These are phyloP conservation scores for Brachionichthys hirsutus DNA, from an alignment of 2,113 vertebrate genomes.

Conservation along the genomic window DNA sequence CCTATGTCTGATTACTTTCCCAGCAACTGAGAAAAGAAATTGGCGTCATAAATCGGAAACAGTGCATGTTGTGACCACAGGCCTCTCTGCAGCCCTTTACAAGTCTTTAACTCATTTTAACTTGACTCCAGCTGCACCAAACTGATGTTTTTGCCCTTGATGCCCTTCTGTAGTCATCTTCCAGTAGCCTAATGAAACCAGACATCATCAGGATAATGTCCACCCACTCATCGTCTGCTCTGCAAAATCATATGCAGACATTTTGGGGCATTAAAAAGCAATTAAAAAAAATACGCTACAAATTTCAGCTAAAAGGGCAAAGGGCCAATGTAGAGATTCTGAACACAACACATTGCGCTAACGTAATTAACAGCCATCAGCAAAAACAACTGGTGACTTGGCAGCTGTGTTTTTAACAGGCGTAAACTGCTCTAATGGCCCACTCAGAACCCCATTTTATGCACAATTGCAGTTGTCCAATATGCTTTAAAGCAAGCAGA, in stretches of 20 bases:
- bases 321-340: background rate
- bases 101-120: background rate
- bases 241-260: conserved; percentile 9
- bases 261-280: conserved; percentile 9
- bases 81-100: background rate
- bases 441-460: too few species aligned
- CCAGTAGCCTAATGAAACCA: conserved; percentile 22
- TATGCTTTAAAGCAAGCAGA: too few species aligned
- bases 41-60: background rate
- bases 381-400: background rate
- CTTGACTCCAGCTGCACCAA: background rate
- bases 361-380: conserved; percentile 19
- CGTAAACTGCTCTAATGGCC: conserved; percentile 2
- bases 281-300: conserved; percentile 3
- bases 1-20: background rate
- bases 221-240: conserved; percentile 33
- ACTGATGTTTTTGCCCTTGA: conserved; percentile 10
- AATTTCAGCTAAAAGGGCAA: background rate
- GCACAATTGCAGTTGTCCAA: too few species aligned
- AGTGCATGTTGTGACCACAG: background rate
- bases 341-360: conserved; percentile 3
- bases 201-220: conserved; percentile 17
- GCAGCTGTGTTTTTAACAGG: conserved; percentile 1
- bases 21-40: background rate
- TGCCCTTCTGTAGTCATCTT: background rate